phyloP scores from a whole-genome alignment of 1,140 invertebrate species.

The Trinorchestia longiramus region DNA sequence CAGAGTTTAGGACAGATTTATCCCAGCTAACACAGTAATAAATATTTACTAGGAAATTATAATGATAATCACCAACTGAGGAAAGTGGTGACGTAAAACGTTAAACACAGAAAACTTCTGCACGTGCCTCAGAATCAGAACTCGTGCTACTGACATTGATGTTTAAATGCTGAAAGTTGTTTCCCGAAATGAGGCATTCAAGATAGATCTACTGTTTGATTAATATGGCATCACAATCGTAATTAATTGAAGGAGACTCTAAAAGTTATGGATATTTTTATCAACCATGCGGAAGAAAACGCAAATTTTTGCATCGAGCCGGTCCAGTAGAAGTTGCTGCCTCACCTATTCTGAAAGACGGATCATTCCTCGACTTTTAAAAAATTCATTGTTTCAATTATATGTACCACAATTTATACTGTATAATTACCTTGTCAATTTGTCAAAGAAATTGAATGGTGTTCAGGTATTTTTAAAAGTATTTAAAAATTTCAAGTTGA shows the following conservation, averaged over 20 bases:
- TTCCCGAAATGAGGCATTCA: neutral
- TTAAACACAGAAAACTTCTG: neutral
- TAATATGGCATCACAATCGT: neutral
- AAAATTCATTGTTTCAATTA: neutral
- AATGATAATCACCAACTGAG: neutral
- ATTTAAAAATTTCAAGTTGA: neutral
- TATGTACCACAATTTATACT: neutral
- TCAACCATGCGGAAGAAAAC: neutral
- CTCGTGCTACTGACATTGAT: no score
- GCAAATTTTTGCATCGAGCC: neutral
- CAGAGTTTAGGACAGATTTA: neutral
- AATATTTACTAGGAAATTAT: neutral
- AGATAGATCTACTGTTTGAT: neutral
- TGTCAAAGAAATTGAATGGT: neutral
- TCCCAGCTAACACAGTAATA: neutral
- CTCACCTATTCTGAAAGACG: neutral
- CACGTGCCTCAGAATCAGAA: neutral
- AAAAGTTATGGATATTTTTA: neutral
- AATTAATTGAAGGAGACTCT: neutral
- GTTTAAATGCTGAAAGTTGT: neutral
- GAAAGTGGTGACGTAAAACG: neutral
- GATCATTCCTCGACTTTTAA: neutral
- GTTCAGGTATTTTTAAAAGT: neutral
- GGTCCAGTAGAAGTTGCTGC: neutral
- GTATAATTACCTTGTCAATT: neutral